phyloP scores from a whole-genome alignment of 1,140 invertebrate genomes.

The Sogatella furcifera region DNA sequence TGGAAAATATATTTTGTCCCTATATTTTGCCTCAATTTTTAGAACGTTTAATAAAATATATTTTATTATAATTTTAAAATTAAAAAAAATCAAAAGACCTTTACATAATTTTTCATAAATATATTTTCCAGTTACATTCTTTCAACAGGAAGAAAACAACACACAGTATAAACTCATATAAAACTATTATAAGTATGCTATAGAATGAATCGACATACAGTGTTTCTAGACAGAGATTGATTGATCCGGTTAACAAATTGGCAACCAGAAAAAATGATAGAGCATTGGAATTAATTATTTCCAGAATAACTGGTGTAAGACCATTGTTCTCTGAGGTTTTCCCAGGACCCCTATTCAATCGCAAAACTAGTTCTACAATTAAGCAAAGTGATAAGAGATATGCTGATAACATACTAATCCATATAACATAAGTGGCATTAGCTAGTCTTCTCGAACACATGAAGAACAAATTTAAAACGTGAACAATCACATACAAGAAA shows the following conservation, averaged over 20 bases:
- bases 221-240: conserved; percentile 60
- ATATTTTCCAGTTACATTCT: conserved; percentile 2
- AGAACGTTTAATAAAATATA: no score
- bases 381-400: conserved; percentile 17
- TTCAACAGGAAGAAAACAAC: conserved; percentile 5
- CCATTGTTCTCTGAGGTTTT: neutral
- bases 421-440: conserved; percentile 64
- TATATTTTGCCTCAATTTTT: no score
- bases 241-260: conserved; percentile 66
- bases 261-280: conserved; percentile 64
- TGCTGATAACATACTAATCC: conserved; percentile 50
- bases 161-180: conserved; percentile 41
- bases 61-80: no score
- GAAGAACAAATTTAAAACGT: conserved; percentile 37
- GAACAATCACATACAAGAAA: conserved; percentile 36
- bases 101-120: neutral
- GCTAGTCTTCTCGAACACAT: conserved; percentile 57
- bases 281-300: conserved; percentile 61
- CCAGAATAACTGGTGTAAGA: conserved; percentile 43
- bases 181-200: conserved; percentile 43
- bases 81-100: no score
- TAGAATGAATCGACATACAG: conserved; percentile 34
- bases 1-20: no score
- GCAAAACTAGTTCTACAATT: conserved; percentile 15
- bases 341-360: neutral